Conservation (phyloP, 2,113 vertebrate genomes). For the Istiophorus platypterus region DNA sequence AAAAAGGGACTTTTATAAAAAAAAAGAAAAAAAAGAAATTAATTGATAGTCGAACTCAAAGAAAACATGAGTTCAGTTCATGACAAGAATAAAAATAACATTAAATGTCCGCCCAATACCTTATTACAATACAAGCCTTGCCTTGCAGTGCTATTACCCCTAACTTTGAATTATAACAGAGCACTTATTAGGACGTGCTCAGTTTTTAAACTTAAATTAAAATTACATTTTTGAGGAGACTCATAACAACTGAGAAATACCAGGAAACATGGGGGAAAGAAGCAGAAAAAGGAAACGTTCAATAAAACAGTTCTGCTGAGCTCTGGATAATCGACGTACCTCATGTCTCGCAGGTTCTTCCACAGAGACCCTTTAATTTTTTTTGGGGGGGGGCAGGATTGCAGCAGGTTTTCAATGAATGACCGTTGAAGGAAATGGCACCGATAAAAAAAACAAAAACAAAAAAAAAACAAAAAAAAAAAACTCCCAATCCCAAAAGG, state of each 20-base stretch:
- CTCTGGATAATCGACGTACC: conserved; percentile 29
- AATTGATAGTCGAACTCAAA: neutral
- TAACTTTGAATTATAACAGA: neutral
- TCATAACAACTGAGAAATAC: neutral
- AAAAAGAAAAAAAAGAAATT: neutral
- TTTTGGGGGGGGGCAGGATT: conserved; percentile 17
- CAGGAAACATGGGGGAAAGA: neutral
- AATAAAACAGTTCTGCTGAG: conserved; percentile 6
- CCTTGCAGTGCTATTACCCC: conserved; percentile 35
- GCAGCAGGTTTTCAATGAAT: conserved; percentile 55
- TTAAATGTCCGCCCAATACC: neutral
- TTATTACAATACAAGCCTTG: conserved; percentile 22
- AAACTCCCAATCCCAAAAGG: conserved; percentile 81
- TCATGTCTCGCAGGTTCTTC: conserved; percentile 35
- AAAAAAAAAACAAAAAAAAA: too few relatives aligned
- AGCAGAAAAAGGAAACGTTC: conserved; percentile 5
- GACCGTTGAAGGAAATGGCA: conserved; percentile 72
- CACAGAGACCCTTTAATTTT: conserved; percentile 5
- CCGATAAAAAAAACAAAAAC: conserved; percentile 81
- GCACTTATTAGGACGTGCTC: conserved; percentile 45
- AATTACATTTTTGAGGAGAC: neutral
- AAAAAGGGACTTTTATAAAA: neutral
- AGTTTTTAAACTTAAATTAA: conserved; percentile 35
- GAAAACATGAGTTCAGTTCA: conserved; percentile 10
- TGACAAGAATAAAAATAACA: conserved; percentile 4